These are phyloP conservation scores for Anas platyrhynchos DNA, from an alignment of 2,113 vertebrate species.

Conservation along the genomic window DNA sequence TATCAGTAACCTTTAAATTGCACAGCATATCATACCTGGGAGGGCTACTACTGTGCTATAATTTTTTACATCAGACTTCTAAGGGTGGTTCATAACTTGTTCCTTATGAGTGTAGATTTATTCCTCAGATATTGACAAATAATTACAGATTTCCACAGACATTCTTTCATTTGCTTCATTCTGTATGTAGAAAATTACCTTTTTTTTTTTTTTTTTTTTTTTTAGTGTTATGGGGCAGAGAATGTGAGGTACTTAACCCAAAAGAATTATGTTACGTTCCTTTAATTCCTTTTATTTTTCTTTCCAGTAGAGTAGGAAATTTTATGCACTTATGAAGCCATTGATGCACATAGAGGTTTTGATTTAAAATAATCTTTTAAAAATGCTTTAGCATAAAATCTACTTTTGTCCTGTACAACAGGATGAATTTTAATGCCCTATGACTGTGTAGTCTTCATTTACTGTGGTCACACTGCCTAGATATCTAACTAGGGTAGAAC, in stretches of 20 bases:
- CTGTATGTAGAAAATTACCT: neutral
- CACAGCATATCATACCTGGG: neutral
- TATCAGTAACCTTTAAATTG: neutral
- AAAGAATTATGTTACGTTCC: neutral
- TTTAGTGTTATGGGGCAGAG: neutral
- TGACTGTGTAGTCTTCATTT: constrained; percentile 30
- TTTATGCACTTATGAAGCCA: neutral
- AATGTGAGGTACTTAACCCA: neutral
- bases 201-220: neutral
- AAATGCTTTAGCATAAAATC: neutral
- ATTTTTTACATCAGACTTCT: neutral
- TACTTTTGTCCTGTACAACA: neutral
- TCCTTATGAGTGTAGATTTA: neutral
- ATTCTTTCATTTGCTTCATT: neutral
- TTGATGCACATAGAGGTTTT: neutral
- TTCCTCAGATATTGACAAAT: neutral
- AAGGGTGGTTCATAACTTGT: neutral
- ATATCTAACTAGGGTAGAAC: constrained; percentile 2
- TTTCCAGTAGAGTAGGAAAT: neutral
- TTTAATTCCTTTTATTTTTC: neutral
- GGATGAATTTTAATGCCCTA: neutral
- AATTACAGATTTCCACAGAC: neutral
- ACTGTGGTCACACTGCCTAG: neutral
- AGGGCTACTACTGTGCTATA: neutral
- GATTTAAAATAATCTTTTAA: neutral